Base-by-base conservation (phyloP, 2,797 vertebrate species). In the Pipistrellus pygmaeus region DNA sequence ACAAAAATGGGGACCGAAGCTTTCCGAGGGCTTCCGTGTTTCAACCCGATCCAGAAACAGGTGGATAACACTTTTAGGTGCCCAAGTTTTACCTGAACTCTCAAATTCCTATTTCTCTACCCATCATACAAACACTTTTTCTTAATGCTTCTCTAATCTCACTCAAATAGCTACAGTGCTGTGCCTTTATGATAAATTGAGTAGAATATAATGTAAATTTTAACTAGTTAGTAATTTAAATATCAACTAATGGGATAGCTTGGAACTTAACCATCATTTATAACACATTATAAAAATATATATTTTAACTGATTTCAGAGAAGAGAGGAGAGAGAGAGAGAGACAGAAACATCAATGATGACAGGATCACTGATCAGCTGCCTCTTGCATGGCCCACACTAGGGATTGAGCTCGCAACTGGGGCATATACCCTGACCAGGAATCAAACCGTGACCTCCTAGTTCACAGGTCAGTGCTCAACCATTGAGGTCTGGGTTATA, bases 181-280 rank as follows among this genome's bases (percentile, higher is more conserved):
- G 17, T 71, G 48, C 71, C 21, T 75, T 64, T 75, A 21, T 92
- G 55, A 92, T 51, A 69, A 71, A 78, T 77, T 44, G 41, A 62
- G 68, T 85, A 60, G 21, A 93, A 92, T 78, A 81, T 62, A 13
- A 92, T 86, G 2, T 9, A 95, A 85, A 94, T 93, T 91, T 92
- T 48, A 85, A 69, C 38, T 32, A 51, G 12, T 75, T 95, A 32
- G 15, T 84, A 84, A 71, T 78, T 71, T 94, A 80, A 78, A 46
- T 91, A 57, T 27, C 21, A 21, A 48, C 11, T 94, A 88, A 75
- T 21, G 18, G 32, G 25, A 44, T 88, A 66, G 8, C 13, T 92
- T 64, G 25, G 80, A 30, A 88, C 8, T 48, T 92, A 72, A 64
- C 11, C 46, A 64, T 83, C 6, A 17, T 71, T 90, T 90, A 55